Base-by-base conservation (phyloP, 2,888 invertebrate genomes). In the Nezara viridula region DNA sequence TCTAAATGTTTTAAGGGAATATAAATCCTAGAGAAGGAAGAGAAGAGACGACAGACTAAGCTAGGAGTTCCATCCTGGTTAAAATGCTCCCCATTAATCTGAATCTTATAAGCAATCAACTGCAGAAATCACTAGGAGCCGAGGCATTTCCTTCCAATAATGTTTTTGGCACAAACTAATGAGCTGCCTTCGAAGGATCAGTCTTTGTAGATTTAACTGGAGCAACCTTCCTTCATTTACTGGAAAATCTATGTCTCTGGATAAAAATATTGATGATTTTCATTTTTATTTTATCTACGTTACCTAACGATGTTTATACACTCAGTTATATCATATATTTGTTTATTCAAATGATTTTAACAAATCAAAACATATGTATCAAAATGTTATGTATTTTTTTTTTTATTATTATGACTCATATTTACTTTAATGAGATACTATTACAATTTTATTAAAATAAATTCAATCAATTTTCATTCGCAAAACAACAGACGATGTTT, bases 101-200 rank as follows among this genome's bases (percentile, higher is more conserved):
- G 81, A 44, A 44, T 44, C 44, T 12, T 81, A 44, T 81, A 81
- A 44, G 81, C 81, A 81, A 40, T 81, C 81, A 81, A 21, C 44
- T 81, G 44, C 44, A 81, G 81, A 81, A 81, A 81, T 81, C 81
- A 44, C 66, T 37, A 32, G 37, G 32, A 21, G 66, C 19, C 66
- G 32, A 21, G n/a, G 19, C 44, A n/a, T 81, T 44, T 81, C n/a
- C 81, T 81, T 47, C 81, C 81, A 47, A 81, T 81, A 81, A 81
- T 81, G 81, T 81, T 81, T 81, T 47, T 81, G 81, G 81, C 81
- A 47, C 44, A 3, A 47, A 81, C 44, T 81, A 81, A 81, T 81
- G 81, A 81, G 81, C 24, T 44, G 44, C 81, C 81, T n/a, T 12
- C 24, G 12, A 47, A 16, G 40, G 81, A 77, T 81, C 44, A 81